A percentile compares a stretch with the other conserved stretches of the same genome.
Evolutionary conservation across 2,888 invertebrate species (phyloP).

Genomic region (Nomada fucata): DNA sequence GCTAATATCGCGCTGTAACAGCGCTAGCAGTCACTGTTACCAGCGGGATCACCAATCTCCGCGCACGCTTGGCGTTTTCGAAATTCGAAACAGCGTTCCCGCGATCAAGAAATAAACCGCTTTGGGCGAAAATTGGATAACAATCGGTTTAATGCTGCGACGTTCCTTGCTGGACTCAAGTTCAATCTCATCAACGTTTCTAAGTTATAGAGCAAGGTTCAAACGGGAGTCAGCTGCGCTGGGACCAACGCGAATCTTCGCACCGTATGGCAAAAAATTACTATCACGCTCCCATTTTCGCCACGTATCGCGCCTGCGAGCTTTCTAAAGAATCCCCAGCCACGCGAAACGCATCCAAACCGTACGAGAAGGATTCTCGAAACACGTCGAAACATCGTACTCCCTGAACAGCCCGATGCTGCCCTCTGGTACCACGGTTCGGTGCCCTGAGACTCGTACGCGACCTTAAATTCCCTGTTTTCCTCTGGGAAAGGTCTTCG

Average conservation of each 20-base stretch:
- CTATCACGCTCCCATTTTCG: background rate
- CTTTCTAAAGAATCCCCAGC: background rate
- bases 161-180: too few species aligned
- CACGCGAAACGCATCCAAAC: background rate
- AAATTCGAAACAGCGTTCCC: background rate
- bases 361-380: background rate
- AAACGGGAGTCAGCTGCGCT: too few species aligned
- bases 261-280: too few species aligned
- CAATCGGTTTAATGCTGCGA: too few species aligned
- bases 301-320: background rate
- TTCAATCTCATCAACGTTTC: too few species aligned
- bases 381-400: slow-evolving; percentile 1
- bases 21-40: background rate
- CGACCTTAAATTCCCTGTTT: slow-evolving; percentile 9
- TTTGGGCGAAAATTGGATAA: too few species aligned
- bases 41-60: background rate
- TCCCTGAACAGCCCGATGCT: background rate
- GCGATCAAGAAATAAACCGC: background rate
- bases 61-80: background rate
- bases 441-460: slow-evolving; percentile 46
- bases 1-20: slow-evolving; percentile 39
- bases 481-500: slow-evolving; percentile 15
- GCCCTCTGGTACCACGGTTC: background rate
- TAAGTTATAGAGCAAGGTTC: too few species aligned
- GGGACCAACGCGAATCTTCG: too few species aligned